A percentile compares a stretch with the other conserved stretches of the same genome.
phyloP scores from a whole-genome alignment of 2,113 vertebrate species.

The Lipotes vexillifer region DNA sequence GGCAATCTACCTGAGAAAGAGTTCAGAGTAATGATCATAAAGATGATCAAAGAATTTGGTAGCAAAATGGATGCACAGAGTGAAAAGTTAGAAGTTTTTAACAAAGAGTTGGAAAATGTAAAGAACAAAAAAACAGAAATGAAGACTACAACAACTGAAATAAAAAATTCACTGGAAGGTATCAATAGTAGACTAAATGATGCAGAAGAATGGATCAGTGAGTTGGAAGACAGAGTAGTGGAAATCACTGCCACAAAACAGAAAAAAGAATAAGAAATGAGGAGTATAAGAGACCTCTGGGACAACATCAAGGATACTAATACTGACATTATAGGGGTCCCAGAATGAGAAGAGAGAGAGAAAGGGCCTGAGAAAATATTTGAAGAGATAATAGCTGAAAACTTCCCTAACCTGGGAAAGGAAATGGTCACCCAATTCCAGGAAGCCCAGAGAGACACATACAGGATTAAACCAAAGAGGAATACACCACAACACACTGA shows the following conservation, averaged over 20 bases:
- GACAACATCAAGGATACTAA: not conserved
- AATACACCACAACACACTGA: rapidly evolving
- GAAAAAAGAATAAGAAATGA: not conserved
- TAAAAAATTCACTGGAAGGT: not conserved
- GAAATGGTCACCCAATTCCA: not conserved
- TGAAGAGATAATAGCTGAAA: not conserved
- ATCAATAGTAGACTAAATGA: not conserved
- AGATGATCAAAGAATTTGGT: not conserved
- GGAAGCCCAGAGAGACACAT: not conserved
- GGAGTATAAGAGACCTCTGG: not conserved
- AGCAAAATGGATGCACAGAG: not conserved
- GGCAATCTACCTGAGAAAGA: not conserved
- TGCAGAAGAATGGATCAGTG: not conserved
- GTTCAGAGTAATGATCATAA: not conserved
- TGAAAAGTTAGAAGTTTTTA: not conserved
- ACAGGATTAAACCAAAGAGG: not conserved
- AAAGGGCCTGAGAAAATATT: not conserved
- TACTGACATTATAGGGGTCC: not conserved
- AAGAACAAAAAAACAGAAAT: not conserved
- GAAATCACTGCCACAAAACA: too few relatives aligned
- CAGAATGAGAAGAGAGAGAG: rapidly evolving
- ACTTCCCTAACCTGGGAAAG: not conserved
- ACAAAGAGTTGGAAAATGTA: not conserved
- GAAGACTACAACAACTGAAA: not conserved
- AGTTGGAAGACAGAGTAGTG: not conserved